Conservation (phyloP, 2,797 vertebrate species). For the Ceryle rudis region DNA sequence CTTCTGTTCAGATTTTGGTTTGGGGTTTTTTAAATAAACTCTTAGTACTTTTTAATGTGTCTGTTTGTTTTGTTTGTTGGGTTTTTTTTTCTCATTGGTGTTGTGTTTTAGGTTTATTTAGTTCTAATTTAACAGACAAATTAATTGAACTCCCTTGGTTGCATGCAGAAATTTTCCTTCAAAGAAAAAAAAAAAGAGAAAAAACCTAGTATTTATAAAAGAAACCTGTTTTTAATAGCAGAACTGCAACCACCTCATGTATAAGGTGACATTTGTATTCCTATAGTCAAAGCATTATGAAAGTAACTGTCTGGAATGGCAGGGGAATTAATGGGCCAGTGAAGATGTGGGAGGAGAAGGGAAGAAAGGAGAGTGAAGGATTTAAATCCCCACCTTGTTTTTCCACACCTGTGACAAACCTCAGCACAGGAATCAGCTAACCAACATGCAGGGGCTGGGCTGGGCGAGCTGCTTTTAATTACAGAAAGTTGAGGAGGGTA, state of each 20-base stretch:
- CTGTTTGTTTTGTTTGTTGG: too few species aligned
- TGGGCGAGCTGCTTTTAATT: background rate
- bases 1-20: background rate
- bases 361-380: background rate
- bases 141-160: background rate
- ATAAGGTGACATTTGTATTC: background rate
- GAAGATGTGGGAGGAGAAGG: background rate
- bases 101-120: background rate
- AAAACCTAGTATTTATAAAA: background rate
- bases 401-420: background rate
- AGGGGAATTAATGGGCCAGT: background rate
- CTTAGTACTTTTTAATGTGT: too few species aligned
- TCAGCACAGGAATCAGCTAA: background rate
- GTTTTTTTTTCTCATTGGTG: too few species aligned
- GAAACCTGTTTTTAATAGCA: background rate
- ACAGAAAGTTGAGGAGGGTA: background rate
- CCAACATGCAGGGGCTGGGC: background rate
- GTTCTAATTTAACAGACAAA: background rate
- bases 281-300: background rate
- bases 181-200: background rate
- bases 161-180: background rate
- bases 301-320: background rate
- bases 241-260: fast-evolving
- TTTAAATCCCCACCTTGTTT: background rate
- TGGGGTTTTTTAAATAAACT: background rate